phyloP scores from a whole-genome alignment of 2,113 vertebrate species.

The Coptodon rendalli region DNA sequence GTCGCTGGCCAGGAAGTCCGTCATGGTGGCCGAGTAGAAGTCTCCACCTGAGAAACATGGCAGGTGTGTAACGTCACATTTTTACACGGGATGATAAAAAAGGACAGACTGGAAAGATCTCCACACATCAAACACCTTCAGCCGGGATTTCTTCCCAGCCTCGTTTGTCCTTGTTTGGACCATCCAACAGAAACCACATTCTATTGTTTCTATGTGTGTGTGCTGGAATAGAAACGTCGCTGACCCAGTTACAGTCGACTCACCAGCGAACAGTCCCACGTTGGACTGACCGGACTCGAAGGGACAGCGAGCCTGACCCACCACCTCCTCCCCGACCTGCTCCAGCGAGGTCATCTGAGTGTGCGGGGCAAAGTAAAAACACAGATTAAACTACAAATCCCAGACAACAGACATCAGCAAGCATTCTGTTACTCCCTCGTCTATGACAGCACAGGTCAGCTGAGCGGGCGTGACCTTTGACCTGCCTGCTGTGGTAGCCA shows the following conservation, averaged over 20 bases:
- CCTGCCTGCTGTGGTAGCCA: background rate
- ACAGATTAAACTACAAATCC: background rate
- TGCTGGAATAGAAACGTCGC: background rate
- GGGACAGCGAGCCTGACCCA: constrained; percentile 86
- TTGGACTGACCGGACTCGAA: constrained; percentile 86
- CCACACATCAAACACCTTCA: background rate
- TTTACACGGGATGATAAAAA: background rate
- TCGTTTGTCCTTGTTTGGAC: background rate
- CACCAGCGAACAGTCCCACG: constrained; percentile 84
- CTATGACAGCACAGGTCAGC: background rate
- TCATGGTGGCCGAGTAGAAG: constrained; percentile 86
- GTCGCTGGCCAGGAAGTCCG: constrained; percentile 87
- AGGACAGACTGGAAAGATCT: background rate
- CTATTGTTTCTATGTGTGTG: background rate
- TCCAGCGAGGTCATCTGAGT: constrained; percentile 67
- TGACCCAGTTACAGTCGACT: background rate
- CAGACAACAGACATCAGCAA: background rate
- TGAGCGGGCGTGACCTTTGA: background rate
- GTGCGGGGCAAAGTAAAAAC: background rate
- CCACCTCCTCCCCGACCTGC: constrained; percentile 82
- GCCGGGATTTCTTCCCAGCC: background rate
- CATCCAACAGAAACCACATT: rapidly evolving
- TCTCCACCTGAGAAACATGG: constrained; percentile 71
- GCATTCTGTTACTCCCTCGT: background rate
- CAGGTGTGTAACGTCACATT: background rate